Percentiles rank a stretch among this genome's conserved stretches.
phyloP scores from a whole-genome alignment of 2,888 invertebrate species.

The Tetragnatha montana region DNA sequence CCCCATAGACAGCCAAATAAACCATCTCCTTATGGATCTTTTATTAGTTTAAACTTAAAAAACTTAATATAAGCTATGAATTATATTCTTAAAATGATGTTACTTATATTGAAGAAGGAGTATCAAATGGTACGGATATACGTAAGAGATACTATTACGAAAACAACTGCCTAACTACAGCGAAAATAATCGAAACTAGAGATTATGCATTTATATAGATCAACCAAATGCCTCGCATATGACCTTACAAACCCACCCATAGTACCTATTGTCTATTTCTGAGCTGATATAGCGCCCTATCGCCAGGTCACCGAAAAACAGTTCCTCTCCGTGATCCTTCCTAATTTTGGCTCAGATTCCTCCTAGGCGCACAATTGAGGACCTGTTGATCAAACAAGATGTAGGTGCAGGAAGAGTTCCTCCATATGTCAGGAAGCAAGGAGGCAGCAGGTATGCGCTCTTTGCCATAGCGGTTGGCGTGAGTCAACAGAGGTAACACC shows the following conservation, averaged over 20 bases:
- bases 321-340: constrained; percentile 46
- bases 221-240: too few species aligned
- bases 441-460: constrained; percentile 58
- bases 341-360: constrained; percentile 34
- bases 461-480: constrained; percentile 66
- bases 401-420: constrained; percentile 58
- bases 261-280: constrained; percentile 17
- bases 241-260: background rate
- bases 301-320: constrained; percentile 24
- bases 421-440: background rate
- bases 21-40: too few species aligned
- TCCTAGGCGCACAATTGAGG: constrained; percentile 41
- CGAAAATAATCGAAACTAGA: too few species aligned
- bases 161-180: too few species aligned
- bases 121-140: too few species aligned
- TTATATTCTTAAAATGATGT: too few species aligned
- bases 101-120: too few species aligned
- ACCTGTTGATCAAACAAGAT: constrained; percentile 65
- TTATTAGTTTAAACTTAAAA: too few species aligned
- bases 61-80: too few species aligned
- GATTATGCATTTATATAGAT: too few species aligned
- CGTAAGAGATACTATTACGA: too few species aligned
- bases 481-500: constrained; percentile 67
- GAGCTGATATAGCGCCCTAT: constrained; percentile 12
- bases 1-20: too few species aligned